Conservation (phyloP, 2,888 invertebrate genomes). For the Anaspis maculata region DNA sequence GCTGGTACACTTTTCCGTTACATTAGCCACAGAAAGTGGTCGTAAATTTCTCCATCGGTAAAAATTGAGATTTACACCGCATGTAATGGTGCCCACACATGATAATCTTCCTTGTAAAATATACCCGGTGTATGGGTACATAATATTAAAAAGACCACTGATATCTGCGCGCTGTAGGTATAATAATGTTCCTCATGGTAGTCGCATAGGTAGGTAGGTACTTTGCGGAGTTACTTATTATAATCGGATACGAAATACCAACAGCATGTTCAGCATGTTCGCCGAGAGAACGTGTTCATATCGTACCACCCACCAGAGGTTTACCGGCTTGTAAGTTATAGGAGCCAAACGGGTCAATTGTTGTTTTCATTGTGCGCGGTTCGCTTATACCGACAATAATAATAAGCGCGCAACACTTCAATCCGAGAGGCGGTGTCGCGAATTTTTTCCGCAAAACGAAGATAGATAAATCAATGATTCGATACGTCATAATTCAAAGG, state of each 20-base stretch:
- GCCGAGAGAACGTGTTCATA: too few species aligned
- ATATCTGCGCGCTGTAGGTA: constrained; percentile 4
- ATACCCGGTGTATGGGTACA: background rate
- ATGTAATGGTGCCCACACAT: constrained; percentile 9
- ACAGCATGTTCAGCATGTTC: constrained; percentile 7
- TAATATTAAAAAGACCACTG: background rate
- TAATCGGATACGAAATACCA: constrained; percentile 5
- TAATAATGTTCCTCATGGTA: constrained; percentile 4
- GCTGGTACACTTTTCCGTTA: constrained; percentile 14
- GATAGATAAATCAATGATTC: too few species aligned
- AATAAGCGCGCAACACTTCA: too few species aligned
- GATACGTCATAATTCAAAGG: too few species aligned
- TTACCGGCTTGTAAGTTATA: too few species aligned
- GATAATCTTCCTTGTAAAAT: constrained; percentile 8
- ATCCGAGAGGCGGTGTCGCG: too few species aligned
- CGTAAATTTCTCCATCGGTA: background rate
- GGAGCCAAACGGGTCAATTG: too few species aligned
- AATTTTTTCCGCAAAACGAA: too few species aligned
- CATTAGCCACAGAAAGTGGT: too few species aligned
- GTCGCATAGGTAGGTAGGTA: constrained; percentile 3
- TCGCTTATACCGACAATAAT: too few species aligned
- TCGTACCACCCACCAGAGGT: too few species aligned
- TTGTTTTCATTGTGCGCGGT: too few species aligned
- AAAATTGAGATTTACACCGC: background rate
- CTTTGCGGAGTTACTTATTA: constrained; percentile 5